Percentiles rank a stretch among this genome's conserved stretches.
Evolutionary conservation across 1,140 invertebrate genomes (phyloP).

Genomic region (Ruditapes philippinarum): DNA sequence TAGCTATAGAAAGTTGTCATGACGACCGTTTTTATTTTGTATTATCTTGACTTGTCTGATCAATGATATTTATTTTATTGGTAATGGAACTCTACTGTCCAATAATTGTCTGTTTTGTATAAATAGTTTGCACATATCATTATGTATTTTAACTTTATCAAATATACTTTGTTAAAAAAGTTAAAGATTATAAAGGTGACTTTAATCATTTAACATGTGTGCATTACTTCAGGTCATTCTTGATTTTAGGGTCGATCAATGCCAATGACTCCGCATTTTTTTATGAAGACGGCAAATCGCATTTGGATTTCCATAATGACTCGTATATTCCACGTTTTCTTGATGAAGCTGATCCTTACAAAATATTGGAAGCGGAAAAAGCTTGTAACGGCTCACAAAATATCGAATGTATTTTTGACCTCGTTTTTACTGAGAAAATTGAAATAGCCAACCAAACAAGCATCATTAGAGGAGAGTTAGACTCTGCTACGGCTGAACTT

Average conservation of each 20-base stretch:
- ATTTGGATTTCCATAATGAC: not conserved
- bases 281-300: not conserved
- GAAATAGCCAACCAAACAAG: not conserved
- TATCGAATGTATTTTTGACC: slow-evolving; percentile 10
- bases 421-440: not conserved
- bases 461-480: not conserved
- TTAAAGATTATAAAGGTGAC: no score
- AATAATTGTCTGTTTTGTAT: no score
- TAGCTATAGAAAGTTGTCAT: no score
- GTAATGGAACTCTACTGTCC: no score
- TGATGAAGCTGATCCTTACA: not conserved
- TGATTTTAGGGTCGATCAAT: not conserved
- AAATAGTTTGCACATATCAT: no score
- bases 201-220: no score
- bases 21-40: no score
- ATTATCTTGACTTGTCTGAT: no score
- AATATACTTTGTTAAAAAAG: no score
- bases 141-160: no score
- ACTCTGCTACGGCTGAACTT: not conserved
- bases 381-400: not conserved
- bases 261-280: not conserved
- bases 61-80: no score
- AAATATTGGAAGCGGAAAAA: not conserved
- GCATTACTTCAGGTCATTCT: no score
- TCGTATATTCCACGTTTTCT: not conserved